Percentiles rank a stretch among this genome's conserved stretches.
Conservation (phyloP, 1,140 invertebrate species). For the Eupeodes corollae region DNA sequence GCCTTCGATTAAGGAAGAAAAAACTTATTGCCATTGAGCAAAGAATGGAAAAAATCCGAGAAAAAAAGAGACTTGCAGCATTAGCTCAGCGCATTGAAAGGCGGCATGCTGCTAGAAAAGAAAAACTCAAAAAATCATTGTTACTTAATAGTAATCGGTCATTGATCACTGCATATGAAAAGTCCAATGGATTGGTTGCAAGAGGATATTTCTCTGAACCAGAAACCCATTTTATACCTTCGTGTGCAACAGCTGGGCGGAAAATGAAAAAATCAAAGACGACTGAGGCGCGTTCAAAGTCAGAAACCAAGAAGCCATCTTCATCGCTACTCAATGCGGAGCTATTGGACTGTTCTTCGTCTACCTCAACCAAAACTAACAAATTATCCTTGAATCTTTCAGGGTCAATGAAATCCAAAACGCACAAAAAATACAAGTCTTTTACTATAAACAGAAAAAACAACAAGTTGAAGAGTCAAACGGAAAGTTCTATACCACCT, state of each 20-base stretch:
- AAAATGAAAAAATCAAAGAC: slow-evolving; percentile 6
- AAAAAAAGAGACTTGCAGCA: slow-evolving; percentile 17
- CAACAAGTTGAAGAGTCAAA: background rate
- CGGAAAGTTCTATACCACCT: background rate
- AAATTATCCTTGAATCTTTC: no score
- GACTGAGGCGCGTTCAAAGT: slow-evolving; percentile 29
- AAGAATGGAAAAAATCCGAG: slow-evolving; percentile 2
- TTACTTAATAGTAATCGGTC: slow-evolving; percentile 4
- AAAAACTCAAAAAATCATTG: background rate
- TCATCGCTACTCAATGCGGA: background rate
- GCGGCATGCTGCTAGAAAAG: slow-evolving; percentile 1
- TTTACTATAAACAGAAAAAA: background rate
- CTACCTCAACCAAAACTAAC: background rate
- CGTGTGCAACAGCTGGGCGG: background rate
- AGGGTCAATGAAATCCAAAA: no score
- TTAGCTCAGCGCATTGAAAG: slow-evolving; percentile 21
- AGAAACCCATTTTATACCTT: slow-evolving; percentile 12
- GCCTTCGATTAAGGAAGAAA: slow-evolving; percentile 12
- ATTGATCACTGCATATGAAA: slow-evolving; percentile 18
- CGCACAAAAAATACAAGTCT: background rate
- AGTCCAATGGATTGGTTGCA: slow-evolving; percentile 10
- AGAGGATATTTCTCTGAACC: slow-evolving; percentile 36
- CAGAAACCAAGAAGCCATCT: slow-evolving; percentile 32
- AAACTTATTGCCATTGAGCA: slow-evolving; percentile 16
- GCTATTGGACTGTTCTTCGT: background rate